phyloP scores from a whole-genome alignment of 1,140 invertebrate species.

The Dreissena rostriformis region DNA sequence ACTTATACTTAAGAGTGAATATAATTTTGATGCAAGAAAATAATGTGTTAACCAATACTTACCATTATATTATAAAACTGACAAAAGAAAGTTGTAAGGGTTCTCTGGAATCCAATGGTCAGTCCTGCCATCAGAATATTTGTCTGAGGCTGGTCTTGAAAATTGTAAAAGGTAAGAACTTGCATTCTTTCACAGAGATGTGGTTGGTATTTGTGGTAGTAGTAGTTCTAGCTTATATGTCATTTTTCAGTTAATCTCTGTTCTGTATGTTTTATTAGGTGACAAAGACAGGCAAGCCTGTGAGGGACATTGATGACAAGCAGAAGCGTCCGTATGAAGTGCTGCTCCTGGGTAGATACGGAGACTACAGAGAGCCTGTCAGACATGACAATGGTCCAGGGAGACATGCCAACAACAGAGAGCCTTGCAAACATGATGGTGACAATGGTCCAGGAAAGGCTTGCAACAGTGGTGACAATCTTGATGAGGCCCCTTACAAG shows the following conservation, averaged over 20 bases:
- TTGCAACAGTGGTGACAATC: slow-evolving; percentile 79
- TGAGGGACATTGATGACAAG: slow-evolving; percentile 87
- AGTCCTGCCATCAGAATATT: no score
- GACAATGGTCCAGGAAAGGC: not conserved
- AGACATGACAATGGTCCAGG: not conserved
- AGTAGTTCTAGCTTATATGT: not conserved
- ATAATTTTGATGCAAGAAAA: no score
- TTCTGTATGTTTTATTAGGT: slow-evolving; percentile 82
- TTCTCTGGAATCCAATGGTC: no score
- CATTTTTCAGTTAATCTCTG: not conserved
- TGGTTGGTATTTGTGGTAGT: not conserved
- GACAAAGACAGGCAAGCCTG: slow-evolving; percentile 86
- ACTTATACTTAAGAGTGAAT: no score
- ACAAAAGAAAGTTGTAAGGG: no score
- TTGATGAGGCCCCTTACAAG: not conserved
- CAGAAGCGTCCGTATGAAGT: slow-evolving; percentile 94
- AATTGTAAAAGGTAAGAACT: not conserved
- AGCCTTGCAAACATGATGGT: not conserved
- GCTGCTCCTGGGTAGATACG: slow-evolving; percentile 85
- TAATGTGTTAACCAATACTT: no score
- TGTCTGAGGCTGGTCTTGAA: not conserved
- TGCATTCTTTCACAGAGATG: no score
- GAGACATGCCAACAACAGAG: not conserved
- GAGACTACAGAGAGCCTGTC: slow-evolving; percentile 59
- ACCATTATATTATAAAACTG: no score